A percentile compares a stretch with the other conserved stretches of the same genome.
These are phyloP conservation scores for Crossaster papposus DNA, from an alignment of 53 echinoderm and acorn worm species.

Conservation along the genomic window DNA sequence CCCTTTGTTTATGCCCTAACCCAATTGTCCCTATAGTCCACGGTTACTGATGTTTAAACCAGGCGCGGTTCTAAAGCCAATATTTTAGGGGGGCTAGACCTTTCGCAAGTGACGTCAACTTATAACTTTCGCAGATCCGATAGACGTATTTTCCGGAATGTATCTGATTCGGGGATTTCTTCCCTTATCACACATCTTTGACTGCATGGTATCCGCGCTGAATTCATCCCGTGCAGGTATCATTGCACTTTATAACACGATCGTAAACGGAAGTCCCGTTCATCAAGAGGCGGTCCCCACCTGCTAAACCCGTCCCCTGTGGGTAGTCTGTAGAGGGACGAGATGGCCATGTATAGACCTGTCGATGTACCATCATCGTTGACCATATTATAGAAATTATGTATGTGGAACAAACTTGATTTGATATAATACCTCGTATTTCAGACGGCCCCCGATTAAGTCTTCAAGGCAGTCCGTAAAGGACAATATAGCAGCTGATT, in stretches of 20 bases:
- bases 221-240: background rate
- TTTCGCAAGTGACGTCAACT: too few relatives aligned
- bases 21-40: too few relatives aligned
- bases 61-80: too few relatives aligned
- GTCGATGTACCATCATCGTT: background rate
- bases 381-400: background rate
- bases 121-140: too few relatives aligned
- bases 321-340: background rate
- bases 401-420: background rate
- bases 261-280: background rate
- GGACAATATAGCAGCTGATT: too few relatives aligned
- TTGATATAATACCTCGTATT: background rate
- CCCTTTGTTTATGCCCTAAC: too few relatives aligned
- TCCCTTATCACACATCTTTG: background rate
- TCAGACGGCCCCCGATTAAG: background rate
- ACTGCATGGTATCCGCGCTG: background rate
- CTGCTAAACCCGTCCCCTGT: background rate
- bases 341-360: background rate
- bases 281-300: background rate
- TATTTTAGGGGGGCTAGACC: too few relatives aligned
- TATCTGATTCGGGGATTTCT: too few relatives aligned
- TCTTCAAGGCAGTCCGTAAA: background rate
- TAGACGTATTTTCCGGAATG: too few relatives aligned
- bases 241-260: background rate
- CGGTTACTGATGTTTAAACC: too few relatives aligned